A percentile compares a stretch with the other conserved stretches of the same genome.
phyloP scores from a whole-genome alignment of 2,888 invertebrate species.

The Dryococelus australis region DNA sequence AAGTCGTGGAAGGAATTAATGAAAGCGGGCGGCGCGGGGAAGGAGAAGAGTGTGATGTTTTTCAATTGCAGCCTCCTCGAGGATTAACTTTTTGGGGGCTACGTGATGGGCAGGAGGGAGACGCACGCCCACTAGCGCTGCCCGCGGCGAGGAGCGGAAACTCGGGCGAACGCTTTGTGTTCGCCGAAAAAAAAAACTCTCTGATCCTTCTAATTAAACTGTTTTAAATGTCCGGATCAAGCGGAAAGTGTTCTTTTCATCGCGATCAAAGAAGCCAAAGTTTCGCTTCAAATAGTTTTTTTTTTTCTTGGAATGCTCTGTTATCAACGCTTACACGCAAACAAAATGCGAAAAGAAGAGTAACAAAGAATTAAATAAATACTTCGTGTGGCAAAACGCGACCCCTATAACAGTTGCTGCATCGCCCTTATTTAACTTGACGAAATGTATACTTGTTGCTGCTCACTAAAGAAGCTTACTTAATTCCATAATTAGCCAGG shows the following conservation, averaged over 20 bases:
- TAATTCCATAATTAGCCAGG: too few species aligned
- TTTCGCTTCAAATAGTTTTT: background rate
- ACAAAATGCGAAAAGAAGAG: background rate
- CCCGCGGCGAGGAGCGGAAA: background rate
- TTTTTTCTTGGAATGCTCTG: background rate
- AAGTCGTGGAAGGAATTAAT: background rate
- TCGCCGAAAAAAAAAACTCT: background rate
- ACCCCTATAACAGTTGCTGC: too few species aligned
- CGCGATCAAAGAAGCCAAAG: background rate
- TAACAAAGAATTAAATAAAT: background rate
- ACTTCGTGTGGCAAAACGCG: background rate
- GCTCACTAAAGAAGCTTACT: too few species aligned
- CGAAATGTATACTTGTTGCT: too few species aligned
- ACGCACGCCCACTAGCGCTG: background rate
- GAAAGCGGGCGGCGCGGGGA: background rate
- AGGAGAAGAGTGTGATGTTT: background rate
- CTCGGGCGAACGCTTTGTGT: background rate
- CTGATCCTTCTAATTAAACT: background rate
- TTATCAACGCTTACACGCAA: background rate
- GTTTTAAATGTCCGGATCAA: background rate
- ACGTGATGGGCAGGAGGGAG: too few species aligned
- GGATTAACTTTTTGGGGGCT: background rate
- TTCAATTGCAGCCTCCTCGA: background rate
- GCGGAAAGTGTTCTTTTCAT: background rate
- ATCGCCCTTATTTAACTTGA: too few species aligned